phyloP scores from a whole-genome alignment of 2,113 vertebrate species.

The Vanacampus margaritifer region DNA sequence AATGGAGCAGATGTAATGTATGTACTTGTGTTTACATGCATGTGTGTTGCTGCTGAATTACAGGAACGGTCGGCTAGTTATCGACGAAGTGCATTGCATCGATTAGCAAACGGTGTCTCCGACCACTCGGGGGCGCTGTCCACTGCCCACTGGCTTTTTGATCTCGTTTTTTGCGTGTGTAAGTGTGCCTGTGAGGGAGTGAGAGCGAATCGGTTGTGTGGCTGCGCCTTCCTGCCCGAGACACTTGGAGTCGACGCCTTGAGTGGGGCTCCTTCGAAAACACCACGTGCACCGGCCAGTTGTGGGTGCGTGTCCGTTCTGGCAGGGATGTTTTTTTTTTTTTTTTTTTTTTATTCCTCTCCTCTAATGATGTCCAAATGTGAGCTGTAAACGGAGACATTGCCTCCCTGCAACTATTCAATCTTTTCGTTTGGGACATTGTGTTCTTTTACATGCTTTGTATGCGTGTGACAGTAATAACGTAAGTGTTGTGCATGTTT shows the following conservation, averaged over 20 bases:
- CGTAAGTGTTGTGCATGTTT: constrained; percentile 53
- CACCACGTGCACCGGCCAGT: constrained; percentile 35
- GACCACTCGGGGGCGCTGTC: constrained; percentile 45
- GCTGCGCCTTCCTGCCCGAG: constrained; percentile 3
- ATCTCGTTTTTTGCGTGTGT: not conserved
- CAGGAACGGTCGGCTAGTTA: constrained; percentile 47
- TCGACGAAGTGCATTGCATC: constrained; percentile 53
- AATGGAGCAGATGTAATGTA: constrained; percentile 66
- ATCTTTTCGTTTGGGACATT: constrained; percentile 42
- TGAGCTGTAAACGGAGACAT: constrained; percentile 56
- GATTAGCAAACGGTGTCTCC: constrained; percentile 32
- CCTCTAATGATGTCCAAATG: constrained; percentile 45
- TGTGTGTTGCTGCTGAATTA: constrained; percentile 67
- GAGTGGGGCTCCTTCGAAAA: too few species aligned
- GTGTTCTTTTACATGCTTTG: constrained; percentile 57
- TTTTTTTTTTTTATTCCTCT: constrained; percentile 4
- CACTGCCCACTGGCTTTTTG: constrained; percentile 51
- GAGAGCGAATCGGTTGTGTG: not conserved
- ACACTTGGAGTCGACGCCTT: constrained; percentile 43
- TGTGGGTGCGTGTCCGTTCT: constrained; percentile 49
- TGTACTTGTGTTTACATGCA: constrained; percentile 71
- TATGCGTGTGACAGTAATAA: constrained; percentile 32
- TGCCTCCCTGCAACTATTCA: constrained; percentile 47
- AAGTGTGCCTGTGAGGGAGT: not conserved
- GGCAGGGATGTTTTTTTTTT: constrained; percentile 34